A percentile compares a stretch with the other conserved stretches of the same genome.
Conservation (phyloP, 2,113 vertebrate genomes). For the Sylvilagus bachmani region DNA sequence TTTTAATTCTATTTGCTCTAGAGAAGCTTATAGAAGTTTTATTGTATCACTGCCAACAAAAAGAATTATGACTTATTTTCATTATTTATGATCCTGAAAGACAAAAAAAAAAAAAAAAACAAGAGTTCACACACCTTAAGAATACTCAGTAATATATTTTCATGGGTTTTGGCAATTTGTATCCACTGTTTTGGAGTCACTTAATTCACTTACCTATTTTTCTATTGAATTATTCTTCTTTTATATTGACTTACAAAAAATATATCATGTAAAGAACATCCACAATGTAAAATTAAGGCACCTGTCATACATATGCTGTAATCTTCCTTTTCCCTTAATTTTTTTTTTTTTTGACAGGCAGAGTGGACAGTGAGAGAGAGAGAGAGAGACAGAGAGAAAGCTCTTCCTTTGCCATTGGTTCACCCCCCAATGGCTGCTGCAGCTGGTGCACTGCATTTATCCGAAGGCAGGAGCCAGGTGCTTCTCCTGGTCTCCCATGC, state of each 20-base stretch:
- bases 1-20: conserved; percentile 26
- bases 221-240: not conserved
- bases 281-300: not conserved
- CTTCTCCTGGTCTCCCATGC: no score
- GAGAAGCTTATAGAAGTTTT: not conserved
- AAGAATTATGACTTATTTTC: not conserved
- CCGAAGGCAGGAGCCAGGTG: no score
- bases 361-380: no score
- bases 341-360: no score
- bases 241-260: conserved; percentile 1
- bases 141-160: not conserved
- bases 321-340: not conserved
- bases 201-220: conserved; percentile 13
- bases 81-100: not conserved
- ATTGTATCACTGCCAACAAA: not conserved
- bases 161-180: not conserved
- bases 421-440: no score
- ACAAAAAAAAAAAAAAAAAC: not conserved
- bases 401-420: no score
- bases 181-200: not conserved
- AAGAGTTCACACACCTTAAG: not conserved
- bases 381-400: no score
- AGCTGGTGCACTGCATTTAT: no score
- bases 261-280: not conserved
- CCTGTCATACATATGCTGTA: not conserved